These are phyloP conservation scores for Hirtodrosophila confusa DNA, from an alignment of 2,888 invertebrate genomes.

Conservation along the genomic window DNA sequence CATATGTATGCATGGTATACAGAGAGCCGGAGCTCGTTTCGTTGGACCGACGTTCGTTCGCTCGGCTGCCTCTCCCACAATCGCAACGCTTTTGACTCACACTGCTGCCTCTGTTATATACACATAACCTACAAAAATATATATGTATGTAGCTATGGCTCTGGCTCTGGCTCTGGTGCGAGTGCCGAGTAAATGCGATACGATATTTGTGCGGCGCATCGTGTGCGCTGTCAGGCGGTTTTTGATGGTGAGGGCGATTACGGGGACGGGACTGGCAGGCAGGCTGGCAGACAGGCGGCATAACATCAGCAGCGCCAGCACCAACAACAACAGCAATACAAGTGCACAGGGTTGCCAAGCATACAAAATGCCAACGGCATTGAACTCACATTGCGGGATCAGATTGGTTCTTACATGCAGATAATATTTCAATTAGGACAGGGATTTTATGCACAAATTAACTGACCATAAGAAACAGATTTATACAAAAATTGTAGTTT, in stretches of 20 bases:
- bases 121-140: constrained; percentile 83
- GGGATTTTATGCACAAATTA: too few relatives aligned
- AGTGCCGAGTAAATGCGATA: constrained; percentile 67
- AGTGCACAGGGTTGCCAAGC: constrained; percentile 62
- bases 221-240: constrained; percentile 78
- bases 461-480: too few relatives aligned
- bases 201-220: constrained; percentile 74
- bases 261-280: constrained; percentile 49
- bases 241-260: constrained; percentile 40
- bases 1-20: constrained; percentile 27
- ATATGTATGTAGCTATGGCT: constrained; percentile 60
- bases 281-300: constrained; percentile 77
- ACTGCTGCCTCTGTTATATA: constrained; percentile 77
- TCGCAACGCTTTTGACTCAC: constrained; percentile 71
- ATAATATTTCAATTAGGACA: not conserved
- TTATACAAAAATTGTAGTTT: too few relatives aligned
- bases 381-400: constrained; percentile 37
- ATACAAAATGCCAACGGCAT: constrained; percentile 47
- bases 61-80: constrained; percentile 73
- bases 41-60: constrained; percentile 38
- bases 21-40: constrained; percentile 63
- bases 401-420: constrained; percentile 11
- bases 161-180: constrained; percentile 51
- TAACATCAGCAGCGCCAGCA: constrained; percentile 73
- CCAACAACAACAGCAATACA: constrained; percentile 53